These are phyloP conservation scores for Eumeta japonica DNA, from an alignment of 1,140 invertebrate genomes.

Conservation along the genomic window DNA sequence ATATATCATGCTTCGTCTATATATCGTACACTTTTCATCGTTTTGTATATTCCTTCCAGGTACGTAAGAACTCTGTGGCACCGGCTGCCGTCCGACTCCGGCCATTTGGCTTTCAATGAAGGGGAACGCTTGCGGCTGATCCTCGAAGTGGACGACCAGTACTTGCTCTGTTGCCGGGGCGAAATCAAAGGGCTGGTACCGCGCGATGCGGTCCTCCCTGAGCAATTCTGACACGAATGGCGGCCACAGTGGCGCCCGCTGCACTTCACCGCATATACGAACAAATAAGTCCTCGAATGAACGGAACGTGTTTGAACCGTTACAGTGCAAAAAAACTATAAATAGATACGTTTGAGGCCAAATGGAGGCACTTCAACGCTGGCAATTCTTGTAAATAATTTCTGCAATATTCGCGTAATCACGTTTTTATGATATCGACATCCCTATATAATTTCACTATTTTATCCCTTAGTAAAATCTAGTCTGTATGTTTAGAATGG, in stretches of 20 bases:
- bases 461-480: too few relatives aligned
- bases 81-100: constrained; percentile 70
- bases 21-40: not conserved
- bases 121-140: constrained; percentile 73
- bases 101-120: constrained; percentile 77
- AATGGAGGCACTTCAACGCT: not conserved
- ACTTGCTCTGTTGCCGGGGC: constrained; percentile 73
- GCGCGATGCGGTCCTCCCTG: constrained; percentile 65
- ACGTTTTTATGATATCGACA: too few relatives aligned
- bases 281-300: not conserved
- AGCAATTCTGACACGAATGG: constrained; percentile 54
- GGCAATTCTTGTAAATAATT: not conserved
- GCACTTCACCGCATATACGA: constrained; percentile 11
- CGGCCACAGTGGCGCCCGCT: constrained; percentile 40
- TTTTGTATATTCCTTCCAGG: constrained; percentile 55
- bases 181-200: constrained; percentile 78
- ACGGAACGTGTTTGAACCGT: not conserved
- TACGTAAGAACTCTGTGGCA: constrained; percentile 73
- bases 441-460: too few relatives aligned
- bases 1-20: not conserved
- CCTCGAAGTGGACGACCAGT: constrained; percentile 74
- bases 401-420: too few relatives aligned
- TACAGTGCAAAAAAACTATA: not conserved
- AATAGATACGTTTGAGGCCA: not conserved
- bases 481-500: too few relatives aligned